phyloP scores from a whole-genome alignment of 2,113 vertebrate genomes.

The Hippoglossus stenolepis region DNA sequence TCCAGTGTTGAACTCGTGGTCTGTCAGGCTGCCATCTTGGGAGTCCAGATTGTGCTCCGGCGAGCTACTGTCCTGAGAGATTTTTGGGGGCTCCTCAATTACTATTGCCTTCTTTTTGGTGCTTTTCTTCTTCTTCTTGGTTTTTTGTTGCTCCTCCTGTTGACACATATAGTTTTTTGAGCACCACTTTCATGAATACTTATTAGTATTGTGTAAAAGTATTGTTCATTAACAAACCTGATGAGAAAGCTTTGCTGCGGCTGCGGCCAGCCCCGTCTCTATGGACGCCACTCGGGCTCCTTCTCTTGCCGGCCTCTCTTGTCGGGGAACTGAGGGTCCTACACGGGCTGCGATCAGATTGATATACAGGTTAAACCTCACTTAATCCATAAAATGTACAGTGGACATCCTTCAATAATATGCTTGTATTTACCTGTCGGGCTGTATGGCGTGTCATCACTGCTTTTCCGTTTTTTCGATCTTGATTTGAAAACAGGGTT shows the following conservation, averaged over 20 bases:
- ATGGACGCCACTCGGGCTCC: constrained; percentile 97
- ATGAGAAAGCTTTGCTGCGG: constrained; percentile 96
- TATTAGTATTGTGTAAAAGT: rapidly evolving
- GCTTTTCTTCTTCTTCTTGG: constrained; percentile 94
- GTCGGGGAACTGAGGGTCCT: constrained; percentile 93
- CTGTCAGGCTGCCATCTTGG: constrained; percentile 89
- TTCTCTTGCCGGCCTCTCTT: constrained; percentile 96
- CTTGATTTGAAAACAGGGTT: constrained; percentile 98
- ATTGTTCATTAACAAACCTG: constrained; percentile 83
- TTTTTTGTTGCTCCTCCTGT: constrained; percentile 95
- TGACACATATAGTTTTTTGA: not conserved
- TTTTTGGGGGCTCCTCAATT: constrained; percentile 81
- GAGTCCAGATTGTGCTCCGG: constrained; percentile 90
- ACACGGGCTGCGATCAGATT: constrained; percentile 86
- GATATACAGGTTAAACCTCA: not conserved
- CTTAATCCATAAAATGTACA: not conserved
- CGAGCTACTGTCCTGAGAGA: constrained; percentile 92
- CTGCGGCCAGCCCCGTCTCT: constrained; percentile 94
- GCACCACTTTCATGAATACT: not conserved
- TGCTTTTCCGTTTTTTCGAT: constrained; percentile 99
- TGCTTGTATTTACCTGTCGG: constrained; percentile 87
- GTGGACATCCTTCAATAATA: not conserved
- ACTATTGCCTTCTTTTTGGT: constrained; percentile 91
- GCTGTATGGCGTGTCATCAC: constrained; percentile 96
- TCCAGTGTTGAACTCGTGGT: constrained; percentile 91